These are phyloP conservation scores for Poeciliopsis occidentalis DNA, from an alignment of 2,113 vertebrate species.

Conservation along the genomic window DNA sequence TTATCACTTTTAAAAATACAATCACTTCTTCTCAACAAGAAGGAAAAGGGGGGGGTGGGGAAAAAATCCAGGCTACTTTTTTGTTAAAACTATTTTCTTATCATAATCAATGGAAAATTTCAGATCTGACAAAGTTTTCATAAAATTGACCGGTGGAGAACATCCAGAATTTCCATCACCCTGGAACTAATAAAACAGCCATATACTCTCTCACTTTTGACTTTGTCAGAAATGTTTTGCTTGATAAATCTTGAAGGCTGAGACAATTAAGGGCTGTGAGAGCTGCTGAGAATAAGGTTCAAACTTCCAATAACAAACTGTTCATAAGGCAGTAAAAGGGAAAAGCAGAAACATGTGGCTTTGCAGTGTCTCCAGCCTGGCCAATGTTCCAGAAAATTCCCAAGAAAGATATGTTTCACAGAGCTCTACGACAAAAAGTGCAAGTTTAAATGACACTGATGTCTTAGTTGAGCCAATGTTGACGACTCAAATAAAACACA, in stretches of 20 bases:
- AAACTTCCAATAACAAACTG: slow-evolving; percentile 34
- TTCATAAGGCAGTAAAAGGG: slow-evolving; percentile 23
- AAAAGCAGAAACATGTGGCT: slow-evolving; percentile 29
- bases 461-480: slow-evolving; percentile 13
- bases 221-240: slow-evolving; percentile 40
- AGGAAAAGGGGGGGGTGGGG: too few species aligned
- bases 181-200: slow-evolving; percentile 30
- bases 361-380: slow-evolving; percentile 18
- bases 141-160: slow-evolving; percentile 26
- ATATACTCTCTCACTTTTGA: slow-evolving; percentile 28
- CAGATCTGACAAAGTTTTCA: slow-evolving; percentile 18
- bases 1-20: background rate
- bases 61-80: too few species aligned
- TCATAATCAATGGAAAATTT: slow-evolving; percentile 20
- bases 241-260: slow-evolving; percentile 40
- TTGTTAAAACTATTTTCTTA: background rate
- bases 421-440: slow-evolving; percentile 16
- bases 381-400: slow-evolving; percentile 20
- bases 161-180: slow-evolving; percentile 29
- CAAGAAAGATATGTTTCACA: slow-evolving; percentile 11
- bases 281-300: slow-evolving; percentile 13
- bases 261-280: slow-evolving; percentile 28
- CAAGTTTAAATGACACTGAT: slow-evolving; percentile 13
- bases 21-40: background rate
- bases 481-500: slow-evolving; percentile 10